Evolutionary conservation across 2,888 invertebrate genomes (phyloP).

Genomic region (Rhagonycha lutea): DNA sequence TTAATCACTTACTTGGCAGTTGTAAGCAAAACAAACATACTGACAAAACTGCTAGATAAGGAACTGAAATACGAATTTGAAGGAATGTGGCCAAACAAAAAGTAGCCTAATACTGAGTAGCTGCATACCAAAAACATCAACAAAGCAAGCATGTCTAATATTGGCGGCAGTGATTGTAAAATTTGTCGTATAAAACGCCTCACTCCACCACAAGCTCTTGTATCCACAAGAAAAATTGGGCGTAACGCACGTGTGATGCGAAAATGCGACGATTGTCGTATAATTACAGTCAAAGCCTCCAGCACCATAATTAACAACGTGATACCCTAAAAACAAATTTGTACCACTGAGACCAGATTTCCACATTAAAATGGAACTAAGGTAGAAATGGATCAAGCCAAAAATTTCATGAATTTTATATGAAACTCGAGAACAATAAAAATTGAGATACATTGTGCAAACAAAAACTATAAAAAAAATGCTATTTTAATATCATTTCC

Average conservation of each 20-base stretch:
- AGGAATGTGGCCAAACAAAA: constrained; percentile 75
- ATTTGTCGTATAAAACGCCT: constrained; percentile 77
- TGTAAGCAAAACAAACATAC: constrained; percentile 86
- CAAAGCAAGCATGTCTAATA: constrained; percentile 84
- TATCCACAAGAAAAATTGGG: constrained; percentile 88
- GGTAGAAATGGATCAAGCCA: no score
- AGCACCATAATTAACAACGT: constrained; percentile 80
- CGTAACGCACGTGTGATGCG: constrained; percentile 84
- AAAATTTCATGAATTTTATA: no score
- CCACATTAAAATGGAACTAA: no score
- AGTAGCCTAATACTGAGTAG: constrained; percentile 81
- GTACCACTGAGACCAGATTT: no score
- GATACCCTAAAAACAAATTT: constrained; percentile 63
- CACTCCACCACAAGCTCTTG: constrained; percentile 81
- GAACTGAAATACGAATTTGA: constrained; percentile 79
- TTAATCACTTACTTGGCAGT: constrained; percentile 81
- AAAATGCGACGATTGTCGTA: constrained; percentile 83
- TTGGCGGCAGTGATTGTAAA: constrained; percentile 83
- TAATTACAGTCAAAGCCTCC: constrained; percentile 79
- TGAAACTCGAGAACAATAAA: no score
- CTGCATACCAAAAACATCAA: constrained; percentile 83
- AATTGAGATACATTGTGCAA: no score
- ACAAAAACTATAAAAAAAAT: no score
- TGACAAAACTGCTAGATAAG: constrained; percentile 81
- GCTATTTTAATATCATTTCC: no score